Conservation (phyloP, 2,797 vertebrate genomes). For the Aldrovandia affinis region DNA sequence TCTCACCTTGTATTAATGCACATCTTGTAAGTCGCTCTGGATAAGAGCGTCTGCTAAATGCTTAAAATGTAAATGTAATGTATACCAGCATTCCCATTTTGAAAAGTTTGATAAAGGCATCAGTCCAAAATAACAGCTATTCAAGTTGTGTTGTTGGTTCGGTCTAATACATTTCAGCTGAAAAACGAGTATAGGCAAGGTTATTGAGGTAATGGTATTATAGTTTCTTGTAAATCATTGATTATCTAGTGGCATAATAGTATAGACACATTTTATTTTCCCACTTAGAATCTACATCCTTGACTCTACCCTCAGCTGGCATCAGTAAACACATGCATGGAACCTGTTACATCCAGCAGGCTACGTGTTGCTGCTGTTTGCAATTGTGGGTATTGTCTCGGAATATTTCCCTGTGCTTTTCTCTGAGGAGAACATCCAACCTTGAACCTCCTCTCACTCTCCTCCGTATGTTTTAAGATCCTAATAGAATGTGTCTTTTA, state of each 20-base stretch:
- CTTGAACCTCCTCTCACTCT: not conserved
- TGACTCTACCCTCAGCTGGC: not conserved
- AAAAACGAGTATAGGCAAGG: no score
- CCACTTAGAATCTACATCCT: not conserved
- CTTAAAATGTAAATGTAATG: no score
- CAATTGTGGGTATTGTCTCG: not conserved
- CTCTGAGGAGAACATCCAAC: constrained; percentile 7
- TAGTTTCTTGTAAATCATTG: no score
- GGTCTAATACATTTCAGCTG: no score
- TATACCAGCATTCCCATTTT: no score
- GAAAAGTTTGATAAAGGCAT: no score
- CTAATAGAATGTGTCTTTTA: constrained; percentile 19
- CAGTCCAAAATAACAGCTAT: no score
- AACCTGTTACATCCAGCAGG: not conserved
- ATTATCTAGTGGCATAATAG: not conserved
- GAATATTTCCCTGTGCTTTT: not conserved
- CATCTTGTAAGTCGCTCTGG: no score
- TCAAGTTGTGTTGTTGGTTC: no score
- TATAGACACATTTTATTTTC: not conserved
- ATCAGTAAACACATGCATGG: not conserved
- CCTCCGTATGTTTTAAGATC: not conserved
- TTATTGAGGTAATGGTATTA: no score
- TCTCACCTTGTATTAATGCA: no score
- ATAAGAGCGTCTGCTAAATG: no score
- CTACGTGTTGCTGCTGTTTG: not conserved